These are phyloP conservation scores for Hemaris fuciformis DNA, from an alignment of 2,888 invertebrate species.

Conservation along the genomic window DNA sequence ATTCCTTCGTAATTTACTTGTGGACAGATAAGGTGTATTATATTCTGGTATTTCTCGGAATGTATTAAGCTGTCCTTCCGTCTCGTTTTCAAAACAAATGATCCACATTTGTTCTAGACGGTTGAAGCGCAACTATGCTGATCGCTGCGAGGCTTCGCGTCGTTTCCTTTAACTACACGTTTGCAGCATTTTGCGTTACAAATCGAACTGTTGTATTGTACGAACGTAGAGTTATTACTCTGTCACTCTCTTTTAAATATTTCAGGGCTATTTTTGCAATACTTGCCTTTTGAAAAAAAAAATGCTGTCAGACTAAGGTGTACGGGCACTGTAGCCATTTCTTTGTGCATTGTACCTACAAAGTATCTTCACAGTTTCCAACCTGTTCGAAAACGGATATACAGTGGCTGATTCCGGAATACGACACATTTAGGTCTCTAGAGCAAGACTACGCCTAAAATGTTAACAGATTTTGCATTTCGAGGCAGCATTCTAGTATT, in stretches of 20 bases:
- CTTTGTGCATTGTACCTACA: too few species aligned
- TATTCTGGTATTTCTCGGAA: conserved; percentile 15
- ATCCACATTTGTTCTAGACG: conserved; percentile 61
- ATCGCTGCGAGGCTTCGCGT: conserved; percentile 34
- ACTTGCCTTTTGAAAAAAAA: too few species aligned
- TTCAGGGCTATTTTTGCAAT: too few species aligned
- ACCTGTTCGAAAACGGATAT: too few species aligned
- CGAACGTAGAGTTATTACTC: conserved; percentile 43
- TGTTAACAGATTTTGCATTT: too few species aligned
- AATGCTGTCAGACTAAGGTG: too few species aligned
- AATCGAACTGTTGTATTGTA: conserved; percentile 50
- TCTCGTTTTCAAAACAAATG: conserved; percentile 57
- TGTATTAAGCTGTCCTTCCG: conserved; percentile 50
- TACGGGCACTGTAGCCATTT: too few species aligned
- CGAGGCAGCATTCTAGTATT: too few species aligned
- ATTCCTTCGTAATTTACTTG: not conserved
- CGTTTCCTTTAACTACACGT: conserved; percentile 47
- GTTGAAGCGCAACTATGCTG: conserved; percentile 47
- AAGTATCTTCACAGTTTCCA: too few species aligned
- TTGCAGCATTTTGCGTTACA: conserved; percentile 52
- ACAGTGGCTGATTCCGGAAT: too few species aligned
- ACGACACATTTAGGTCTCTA: too few species aligned
- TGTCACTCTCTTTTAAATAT: conserved; percentile 32
- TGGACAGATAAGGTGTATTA: not conserved
- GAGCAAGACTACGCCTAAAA: too few species aligned